Percentiles rank a stretch among this genome's conserved stretches.
Evolutionary conservation across 2,797 vertebrate species (phyloP).

Genomic region (Lithobates pipiens): DNA sequence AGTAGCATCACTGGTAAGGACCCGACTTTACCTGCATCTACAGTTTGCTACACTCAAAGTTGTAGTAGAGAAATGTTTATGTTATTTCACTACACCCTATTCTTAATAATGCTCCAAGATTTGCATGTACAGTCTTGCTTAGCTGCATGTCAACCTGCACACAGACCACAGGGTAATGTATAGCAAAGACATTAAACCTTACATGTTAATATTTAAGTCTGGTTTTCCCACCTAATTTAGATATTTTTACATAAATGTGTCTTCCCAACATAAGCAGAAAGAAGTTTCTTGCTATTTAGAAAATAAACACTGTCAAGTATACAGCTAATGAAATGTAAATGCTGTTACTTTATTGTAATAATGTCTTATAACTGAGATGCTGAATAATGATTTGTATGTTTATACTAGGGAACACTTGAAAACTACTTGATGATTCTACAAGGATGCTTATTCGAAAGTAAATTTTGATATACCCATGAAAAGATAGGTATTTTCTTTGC

Average conservation of each 20-base stretch:
- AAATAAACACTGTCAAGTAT: slow-evolving; percentile 39
- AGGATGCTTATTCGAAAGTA: slow-evolving; percentile 25
- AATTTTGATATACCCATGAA: slow-evolving; percentile 31
- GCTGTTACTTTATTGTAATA: slow-evolving; percentile 38
- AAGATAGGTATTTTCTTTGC: slow-evolving; percentile 24
- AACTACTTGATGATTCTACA: slow-evolving; percentile 40
- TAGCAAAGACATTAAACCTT: too few relatives aligned
- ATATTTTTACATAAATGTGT: slow-evolving; percentile 18
- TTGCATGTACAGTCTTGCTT: too few relatives aligned
- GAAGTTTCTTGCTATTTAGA: slow-evolving; percentile 38
- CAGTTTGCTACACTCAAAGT: too few relatives aligned
- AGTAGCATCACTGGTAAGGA: too few relatives aligned
- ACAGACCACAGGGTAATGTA: too few relatives aligned
- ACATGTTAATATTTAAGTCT: not conserved
- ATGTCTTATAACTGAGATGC: slow-evolving; percentile 21
- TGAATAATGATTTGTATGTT: slow-evolving; percentile 32
- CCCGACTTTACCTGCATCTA: too few relatives aligned
- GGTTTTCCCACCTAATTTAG: not conserved
- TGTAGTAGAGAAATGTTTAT: too few relatives aligned
- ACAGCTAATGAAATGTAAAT: slow-evolving; percentile 41
- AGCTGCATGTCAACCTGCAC: too few relatives aligned
- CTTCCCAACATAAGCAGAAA: slow-evolving; percentile 25
- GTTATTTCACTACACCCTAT: too few relatives aligned
- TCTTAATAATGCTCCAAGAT: too few relatives aligned
- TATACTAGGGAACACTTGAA: slow-evolving; percentile 28